A percentile compares a stretch with the other conserved stretches of the same genome.
Evolutionary conservation across 2,888 invertebrate species (phyloP).

Genomic region (Drosophila pullipes): DNA sequence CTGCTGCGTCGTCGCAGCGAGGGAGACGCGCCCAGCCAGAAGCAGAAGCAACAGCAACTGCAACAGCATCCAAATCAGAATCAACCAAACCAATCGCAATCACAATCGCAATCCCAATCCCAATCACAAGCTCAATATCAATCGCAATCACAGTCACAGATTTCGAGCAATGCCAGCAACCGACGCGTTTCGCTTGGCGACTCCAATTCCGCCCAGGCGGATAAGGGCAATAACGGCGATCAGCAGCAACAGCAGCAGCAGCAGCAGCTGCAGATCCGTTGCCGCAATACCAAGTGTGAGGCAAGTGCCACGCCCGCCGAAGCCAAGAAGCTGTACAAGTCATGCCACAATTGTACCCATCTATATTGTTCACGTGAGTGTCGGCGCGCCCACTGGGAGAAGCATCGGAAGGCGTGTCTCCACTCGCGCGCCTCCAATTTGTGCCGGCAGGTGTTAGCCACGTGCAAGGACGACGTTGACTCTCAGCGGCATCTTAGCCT

Average conservation of each 20-base stretch:
- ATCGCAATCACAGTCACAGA: conserved; percentile 4
- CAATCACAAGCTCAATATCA: conserved; percentile 28
- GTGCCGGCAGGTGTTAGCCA: conserved; percentile 93
- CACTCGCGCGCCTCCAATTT: conserved; percentile 96
- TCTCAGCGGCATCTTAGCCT: conserved; percentile 92
- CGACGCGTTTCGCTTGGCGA: conserved; percentile 89
- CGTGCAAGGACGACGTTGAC: conserved; percentile 92
- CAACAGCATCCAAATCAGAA: conserved; percentile 10
- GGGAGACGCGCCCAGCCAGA: conserved; percentile 86
- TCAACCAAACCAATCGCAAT: conserved; percentile 14
- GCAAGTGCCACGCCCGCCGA: conserved; percentile 90
- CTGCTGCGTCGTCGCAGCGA: conserved; percentile 88
- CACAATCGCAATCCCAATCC: conserved; percentile 23
- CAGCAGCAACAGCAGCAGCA: conserved; percentile 40
- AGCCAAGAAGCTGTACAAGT: conserved; percentile 94
- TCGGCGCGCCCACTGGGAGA: conserved; percentile 96
- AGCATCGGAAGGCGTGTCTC: conserved; percentile 95
- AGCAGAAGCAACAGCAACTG: conserved; percentile 72
- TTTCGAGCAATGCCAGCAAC: conserved; percentile 46
- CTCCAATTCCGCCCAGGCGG: conserved; percentile 75
- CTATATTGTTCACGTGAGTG: conserved; percentile 97
- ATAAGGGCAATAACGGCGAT: conserved; percentile 53
- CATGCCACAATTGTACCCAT: conserved; percentile 97
- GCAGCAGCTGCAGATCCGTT: conserved; percentile 87
- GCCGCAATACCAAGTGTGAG: conserved; percentile 93